phyloP scores from a whole-genome alignment of 2,113 vertebrate genomes.

The Pteruthius melanotis region DNA sequence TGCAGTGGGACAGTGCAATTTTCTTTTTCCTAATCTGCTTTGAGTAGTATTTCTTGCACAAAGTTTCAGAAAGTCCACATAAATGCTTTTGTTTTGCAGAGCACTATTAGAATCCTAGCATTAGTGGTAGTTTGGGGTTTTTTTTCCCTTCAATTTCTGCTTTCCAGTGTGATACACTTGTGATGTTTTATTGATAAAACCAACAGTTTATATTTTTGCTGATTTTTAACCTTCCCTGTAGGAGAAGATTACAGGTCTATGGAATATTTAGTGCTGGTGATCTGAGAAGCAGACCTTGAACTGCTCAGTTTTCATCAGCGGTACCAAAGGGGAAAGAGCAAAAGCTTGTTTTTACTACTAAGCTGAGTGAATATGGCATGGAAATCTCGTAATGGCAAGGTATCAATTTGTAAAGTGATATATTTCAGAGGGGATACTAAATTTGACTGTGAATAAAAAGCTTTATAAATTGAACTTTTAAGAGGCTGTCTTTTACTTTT shows the following conservation, averaged over 20 bases:
- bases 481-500: constrained; percentile 67
- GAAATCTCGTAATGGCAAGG: constrained; percentile 51
- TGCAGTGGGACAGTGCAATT: background rate
- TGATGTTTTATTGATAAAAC: background rate
- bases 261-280: background rate
- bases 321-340: constrained; percentile 41
- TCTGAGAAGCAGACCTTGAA: constrained; percentile 6
- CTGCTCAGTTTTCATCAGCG: constrained; percentile 24
- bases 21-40: background rate
- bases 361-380: constrained; percentile 39
- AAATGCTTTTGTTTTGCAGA: background rate
- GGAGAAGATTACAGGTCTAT: background rate
- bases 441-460: constrained; percentile 68
- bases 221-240: background rate
- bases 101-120: background rate
- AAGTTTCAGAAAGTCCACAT: background rate
- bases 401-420: constrained; percentile 69
- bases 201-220: background rate
- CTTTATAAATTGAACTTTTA: constrained; percentile 74
- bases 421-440: constrained; percentile 65
- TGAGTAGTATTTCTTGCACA: background rate
- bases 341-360: constrained; percentile 52
- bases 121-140: background rate
- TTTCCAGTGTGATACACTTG: background rate
- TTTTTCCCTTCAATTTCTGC: background rate